Evolutionary conservation across 2,113 vertebrate genomes (phyloP).

Genomic region (Peromyscus maniculatus): DNA sequence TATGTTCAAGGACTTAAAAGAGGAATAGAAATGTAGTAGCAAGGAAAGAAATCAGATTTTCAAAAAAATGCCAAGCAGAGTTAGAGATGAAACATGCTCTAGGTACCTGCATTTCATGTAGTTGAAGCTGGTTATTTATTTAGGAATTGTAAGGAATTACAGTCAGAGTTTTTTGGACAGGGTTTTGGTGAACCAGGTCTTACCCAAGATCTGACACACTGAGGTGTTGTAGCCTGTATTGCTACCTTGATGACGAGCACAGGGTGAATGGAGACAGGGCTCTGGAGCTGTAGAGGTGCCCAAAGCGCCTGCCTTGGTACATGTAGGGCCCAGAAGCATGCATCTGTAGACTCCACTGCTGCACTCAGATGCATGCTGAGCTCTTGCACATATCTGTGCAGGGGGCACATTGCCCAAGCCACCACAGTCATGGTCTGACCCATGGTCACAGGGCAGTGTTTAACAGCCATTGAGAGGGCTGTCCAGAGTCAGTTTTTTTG

Average conservation of each 20-base stretch:
- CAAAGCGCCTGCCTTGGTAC: no score
- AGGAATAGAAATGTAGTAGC: not conserved
- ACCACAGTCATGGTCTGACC: not conserved
- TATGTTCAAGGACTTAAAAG: not conserved
- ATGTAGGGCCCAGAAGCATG: not conserved
- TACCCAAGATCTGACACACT: not conserved
- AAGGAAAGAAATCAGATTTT: not conserved
- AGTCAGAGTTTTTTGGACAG: not conserved
- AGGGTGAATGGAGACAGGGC: not conserved
- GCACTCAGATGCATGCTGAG: not conserved
- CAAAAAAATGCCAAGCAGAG: not conserved
- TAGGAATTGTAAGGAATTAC: not conserved
- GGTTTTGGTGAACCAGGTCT: not conserved
- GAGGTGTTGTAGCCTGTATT: not conserved
- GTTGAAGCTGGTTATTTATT: not conserved
- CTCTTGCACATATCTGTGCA: not conserved
- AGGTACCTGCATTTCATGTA: not conserved
- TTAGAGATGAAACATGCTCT: not conserved
- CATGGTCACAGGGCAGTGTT: not conserved
- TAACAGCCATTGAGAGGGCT: not conserved
- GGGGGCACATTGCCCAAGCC: not conserved
- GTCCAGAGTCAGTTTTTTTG: not conserved
- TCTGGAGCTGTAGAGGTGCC: not conserved
- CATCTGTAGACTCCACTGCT: not conserved
- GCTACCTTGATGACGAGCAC: not conserved